Base-by-base conservation (phyloP, 1,140 invertebrate genomes). In the Cepaea nemoralis region DNA sequence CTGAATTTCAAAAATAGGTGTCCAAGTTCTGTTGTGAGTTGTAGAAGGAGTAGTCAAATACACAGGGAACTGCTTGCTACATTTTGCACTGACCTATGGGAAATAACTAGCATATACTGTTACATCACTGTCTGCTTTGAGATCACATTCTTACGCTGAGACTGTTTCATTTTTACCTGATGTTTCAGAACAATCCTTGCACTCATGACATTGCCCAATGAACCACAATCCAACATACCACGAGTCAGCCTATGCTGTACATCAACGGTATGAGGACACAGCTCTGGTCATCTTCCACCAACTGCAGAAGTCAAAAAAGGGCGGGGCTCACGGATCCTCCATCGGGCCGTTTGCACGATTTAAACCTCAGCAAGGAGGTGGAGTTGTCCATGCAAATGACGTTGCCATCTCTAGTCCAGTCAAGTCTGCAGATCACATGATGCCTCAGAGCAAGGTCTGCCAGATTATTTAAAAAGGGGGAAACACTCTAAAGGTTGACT, bases 251-350 rank as follows among this genome's bases (percentile, higher is more conserved):
- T 86, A 86, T 74, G 89, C 87, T 33, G 89, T 92, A 12, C 87
- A 90, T 83, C 90, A 88, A 40, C 85, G 92, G 31, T 92, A 92
- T 84, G 89, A 92, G 82, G 92, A 92, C 83, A 90, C 90, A 19
- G 86, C 92, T 0, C 82, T 88, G 22, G 86, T 91, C 24, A 87
- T 92, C 39, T 91, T 90, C 84, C 85, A 85, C 19, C 89, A 90
- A 70, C 77, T 86, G 40, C 85, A 87, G 69, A 89, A 87, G 70
- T 50, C 45, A 10, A 55, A 40, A 42, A 77, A 77, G 24, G 75
- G 75, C 24, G 40, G 42, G 45, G 6, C 40, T 19, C 24, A 35
- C n/a, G 73, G 24, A 24, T 3, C 35, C 3, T 45, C 31, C 2
- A 1, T 19, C 50, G 75, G 75, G 1, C 33, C 55, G 0, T 55